phyloP scores from a whole-genome alignment of 2,113 vertebrate genomes.

The Cacatua alba region DNA sequence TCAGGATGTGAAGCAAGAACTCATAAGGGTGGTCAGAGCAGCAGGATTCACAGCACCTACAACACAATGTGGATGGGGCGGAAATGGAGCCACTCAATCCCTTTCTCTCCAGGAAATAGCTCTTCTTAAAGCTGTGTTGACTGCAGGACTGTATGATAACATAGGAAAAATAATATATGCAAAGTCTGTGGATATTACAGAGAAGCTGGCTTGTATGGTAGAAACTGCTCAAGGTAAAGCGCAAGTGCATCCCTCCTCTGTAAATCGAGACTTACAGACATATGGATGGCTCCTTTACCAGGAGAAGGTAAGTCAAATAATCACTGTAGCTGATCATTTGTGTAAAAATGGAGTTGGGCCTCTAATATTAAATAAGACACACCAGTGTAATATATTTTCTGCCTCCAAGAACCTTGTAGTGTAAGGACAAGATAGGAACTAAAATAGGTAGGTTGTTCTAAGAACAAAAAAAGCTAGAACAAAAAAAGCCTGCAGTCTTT shows the following conservation, averaged over 20 bases:
- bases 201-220: constrained; percentile 84
- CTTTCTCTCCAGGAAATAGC: constrained; percentile 82
- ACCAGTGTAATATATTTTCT: neutral
- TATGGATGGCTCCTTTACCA: constrained; percentile 96
- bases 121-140: constrained; percentile 88
- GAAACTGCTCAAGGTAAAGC: constrained; percentile 95
- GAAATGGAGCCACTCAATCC: constrained; percentile 11
- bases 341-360: neutral
- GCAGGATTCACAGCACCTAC: constrained; percentile 83
- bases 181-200: constrained; percentile 88
- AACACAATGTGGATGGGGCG: constrained; percentile 7
- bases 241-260: constrained; percentile 93
- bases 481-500: neutral
- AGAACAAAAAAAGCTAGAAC: neutral
- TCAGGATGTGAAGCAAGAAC: constrained; percentile 91
- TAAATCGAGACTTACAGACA: constrained; percentile 90
- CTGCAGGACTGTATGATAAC: constrained; percentile 93
- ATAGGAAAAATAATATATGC: constrained; percentile 85
- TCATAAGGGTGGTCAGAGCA: constrained; percentile 89
- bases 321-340: neutral
- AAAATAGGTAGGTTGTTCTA: neutral
- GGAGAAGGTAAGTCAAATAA: constrained; percentile 85
- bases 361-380: neutral
- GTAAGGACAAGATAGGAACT: neutral
- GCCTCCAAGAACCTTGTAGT: neutral